Base-by-base conservation (phyloP, 2,888 invertebrate genomes). In the Leptarthrus brevirostris region DNA sequence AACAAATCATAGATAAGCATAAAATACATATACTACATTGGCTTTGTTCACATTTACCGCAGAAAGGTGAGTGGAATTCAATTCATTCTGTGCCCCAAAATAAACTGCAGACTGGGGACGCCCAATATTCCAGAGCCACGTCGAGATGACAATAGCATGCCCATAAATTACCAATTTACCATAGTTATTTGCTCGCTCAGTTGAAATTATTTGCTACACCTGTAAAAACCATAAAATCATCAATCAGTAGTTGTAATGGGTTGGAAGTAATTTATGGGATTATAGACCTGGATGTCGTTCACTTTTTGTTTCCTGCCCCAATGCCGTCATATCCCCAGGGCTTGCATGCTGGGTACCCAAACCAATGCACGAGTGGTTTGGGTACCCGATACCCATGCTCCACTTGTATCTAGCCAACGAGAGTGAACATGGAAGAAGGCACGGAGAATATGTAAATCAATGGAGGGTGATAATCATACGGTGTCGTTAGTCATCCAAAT, bases 181-280 rank as follows among this genome's bases (percentile, higher is more conserved):
- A 74, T 69, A 75, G 73, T 77, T 77, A 75, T 76, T 76, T 76
- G 75, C 70, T 72, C 74, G 75, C 73, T 75, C 75, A 74, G 74
- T 76, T 74, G 72, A 74, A 74, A 76, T 76, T 76, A 75, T 75
- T 75, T 77, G 76, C 76, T 78, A 76, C 78, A 78, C 78, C 78
- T 78, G 78, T 78, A 78, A 77, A 78, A 78, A 78, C 78, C 79
- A 79, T 79, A 78, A 79, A 79, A 79, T 79, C 78, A 78, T 79
- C 79, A 79, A 79, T 79, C 78, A 79, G 78, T 77, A 77, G 76
- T 77, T 76, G 79, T 78, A 79, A 79, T 79, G 79, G 78, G 78
- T 79, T 79, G 79, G 79, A 79, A 79, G 78, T 79, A 79, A 79
- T 79, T 79, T 79, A 79, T 78, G 78, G 77, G 77, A 78, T 78